Percentiles rank a stretch among this genome's conserved stretches.
Evolutionary conservation across 1,140 invertebrate genomes (phyloP).

Genomic region (Thaumetopoea pityocampa): DNA sequence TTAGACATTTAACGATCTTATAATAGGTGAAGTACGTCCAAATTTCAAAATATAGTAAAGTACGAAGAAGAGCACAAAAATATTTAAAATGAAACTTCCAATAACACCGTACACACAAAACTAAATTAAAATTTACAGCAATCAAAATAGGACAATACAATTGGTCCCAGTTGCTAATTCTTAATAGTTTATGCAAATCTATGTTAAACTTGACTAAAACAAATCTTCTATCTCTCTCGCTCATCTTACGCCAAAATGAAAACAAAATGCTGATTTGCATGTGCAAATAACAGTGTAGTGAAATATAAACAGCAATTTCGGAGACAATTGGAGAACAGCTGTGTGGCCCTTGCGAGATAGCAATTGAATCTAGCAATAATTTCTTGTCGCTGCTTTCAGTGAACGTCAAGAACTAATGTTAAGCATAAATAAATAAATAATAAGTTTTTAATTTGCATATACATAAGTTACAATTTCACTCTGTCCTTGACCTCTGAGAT

Average conservation of each 20-base stretch:
- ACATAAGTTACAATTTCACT: no score
- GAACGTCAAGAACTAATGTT: constrained; percentile 8
- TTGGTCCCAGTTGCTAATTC: constrained; percentile 48
- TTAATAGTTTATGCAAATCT: constrained; percentile 67
- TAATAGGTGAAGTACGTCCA: no score
- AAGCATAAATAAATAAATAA: no score
- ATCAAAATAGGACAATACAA: constrained; percentile 26
- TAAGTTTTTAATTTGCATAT: no score
- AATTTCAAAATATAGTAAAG: no score
- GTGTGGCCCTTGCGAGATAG: constrained; percentile 34
- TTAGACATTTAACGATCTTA: no score
- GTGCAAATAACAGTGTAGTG: constrained; percentile 66
- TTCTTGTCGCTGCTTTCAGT: constrained; percentile 44
- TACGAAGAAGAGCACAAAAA: no score
- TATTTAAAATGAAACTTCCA: no score
- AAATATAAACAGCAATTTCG: constrained; percentile 70
- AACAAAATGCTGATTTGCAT: constrained; percentile 72
- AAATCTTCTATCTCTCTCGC: constrained; percentile 30
- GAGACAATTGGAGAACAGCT: constrained; percentile 60
- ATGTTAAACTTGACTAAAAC: constrained; percentile 33
- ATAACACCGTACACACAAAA: constrained; percentile 14
- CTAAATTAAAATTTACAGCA: constrained; percentile 20
- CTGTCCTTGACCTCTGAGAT: no score
- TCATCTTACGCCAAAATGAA: constrained; percentile 39
- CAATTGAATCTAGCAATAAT: constrained; percentile 56